Evolutionary conservation across 1,140 invertebrate genomes (phyloP).

Genomic region (Eufriesea mexicana): DNA sequence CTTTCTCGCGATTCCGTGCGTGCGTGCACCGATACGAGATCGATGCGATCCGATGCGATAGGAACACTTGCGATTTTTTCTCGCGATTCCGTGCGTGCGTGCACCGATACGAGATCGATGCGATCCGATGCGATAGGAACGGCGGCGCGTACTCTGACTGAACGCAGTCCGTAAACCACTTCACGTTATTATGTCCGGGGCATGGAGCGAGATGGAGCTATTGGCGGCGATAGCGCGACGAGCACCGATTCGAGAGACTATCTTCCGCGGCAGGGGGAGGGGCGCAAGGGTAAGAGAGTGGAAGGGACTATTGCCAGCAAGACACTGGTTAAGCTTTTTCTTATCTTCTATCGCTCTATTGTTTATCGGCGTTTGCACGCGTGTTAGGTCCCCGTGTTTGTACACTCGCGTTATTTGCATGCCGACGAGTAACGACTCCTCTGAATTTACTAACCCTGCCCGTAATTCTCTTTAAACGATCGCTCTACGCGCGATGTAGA

Average conservation of each 20-base stretch:
- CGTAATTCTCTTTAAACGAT: no score
- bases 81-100: neutral
- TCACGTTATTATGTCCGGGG: constrained; percentile 78
- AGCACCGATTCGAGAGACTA: constrained; percentile 2
- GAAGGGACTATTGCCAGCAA: constrained; percentile 18
- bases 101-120: constrained; percentile 65
- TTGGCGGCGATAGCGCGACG: neutral
- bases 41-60: constrained; percentile 71
- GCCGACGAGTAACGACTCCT: neutral
- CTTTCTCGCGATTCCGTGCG: neutral
- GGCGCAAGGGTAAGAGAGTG: constrained; percentile 3
- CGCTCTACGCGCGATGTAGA: neutral
- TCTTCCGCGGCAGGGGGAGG: neutral
- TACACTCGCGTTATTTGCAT: neutral
- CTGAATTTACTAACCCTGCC: neutral
- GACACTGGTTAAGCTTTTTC: constrained; percentile 37
- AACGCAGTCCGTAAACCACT: constrained; percentile 73
- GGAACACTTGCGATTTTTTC: constrained; percentile 39
- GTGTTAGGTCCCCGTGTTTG: neutral
- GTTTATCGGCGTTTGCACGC: constrained; percentile 17
- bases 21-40: constrained; percentile 55
- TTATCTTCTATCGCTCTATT: constrained; percentile 46
- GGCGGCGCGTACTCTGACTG: constrained; percentile 72
- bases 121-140: constrained; percentile 70
- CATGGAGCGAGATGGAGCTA: constrained; percentile 43